phyloP scores from a whole-genome alignment of 2,797 vertebrate species.

The Oreochromis mossambicus region DNA sequence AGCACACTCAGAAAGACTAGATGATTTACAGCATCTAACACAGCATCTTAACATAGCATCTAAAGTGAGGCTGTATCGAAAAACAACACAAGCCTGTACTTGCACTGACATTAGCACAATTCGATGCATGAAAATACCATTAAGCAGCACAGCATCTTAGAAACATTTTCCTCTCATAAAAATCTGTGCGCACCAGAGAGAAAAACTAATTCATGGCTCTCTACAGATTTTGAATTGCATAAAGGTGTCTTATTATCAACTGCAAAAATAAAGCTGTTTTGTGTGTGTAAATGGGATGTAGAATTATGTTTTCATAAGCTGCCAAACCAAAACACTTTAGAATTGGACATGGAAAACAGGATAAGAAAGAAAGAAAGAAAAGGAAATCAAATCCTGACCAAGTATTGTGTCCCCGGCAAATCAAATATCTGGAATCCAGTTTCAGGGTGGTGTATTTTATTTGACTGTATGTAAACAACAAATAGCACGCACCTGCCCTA shows the following conservation, averaged over 20 bases:
- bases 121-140: not conserved
- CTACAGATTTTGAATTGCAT: not conserved
- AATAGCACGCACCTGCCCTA: not conserved
- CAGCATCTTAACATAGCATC: not conserved
- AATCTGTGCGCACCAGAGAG: not conserved
- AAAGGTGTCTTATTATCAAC: not conserved
- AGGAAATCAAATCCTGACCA: not conserved
- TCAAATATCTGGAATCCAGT: not conserved
- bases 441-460: not conserved
- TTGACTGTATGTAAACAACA: not conserved
- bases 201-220: not conserved
- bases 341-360: not conserved
- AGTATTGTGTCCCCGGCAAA: not conserved
- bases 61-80: not conserved
- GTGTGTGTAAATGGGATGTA: not conserved
- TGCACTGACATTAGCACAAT: not conserved
- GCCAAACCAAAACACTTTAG: not conserved
- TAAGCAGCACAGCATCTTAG: not conserved
- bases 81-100: not conserved
- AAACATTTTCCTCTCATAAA: not conserved
- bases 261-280: not conserved
- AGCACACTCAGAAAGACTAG: not conserved
- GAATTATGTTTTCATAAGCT: not conserved
- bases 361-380: not conserved
- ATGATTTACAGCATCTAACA: not conserved